Percentiles rank a stretch among this genome's conserved stretches.
Conservation (phyloP, 2,113 vertebrate species). For the Mesoclemmys tuberculata region DNA sequence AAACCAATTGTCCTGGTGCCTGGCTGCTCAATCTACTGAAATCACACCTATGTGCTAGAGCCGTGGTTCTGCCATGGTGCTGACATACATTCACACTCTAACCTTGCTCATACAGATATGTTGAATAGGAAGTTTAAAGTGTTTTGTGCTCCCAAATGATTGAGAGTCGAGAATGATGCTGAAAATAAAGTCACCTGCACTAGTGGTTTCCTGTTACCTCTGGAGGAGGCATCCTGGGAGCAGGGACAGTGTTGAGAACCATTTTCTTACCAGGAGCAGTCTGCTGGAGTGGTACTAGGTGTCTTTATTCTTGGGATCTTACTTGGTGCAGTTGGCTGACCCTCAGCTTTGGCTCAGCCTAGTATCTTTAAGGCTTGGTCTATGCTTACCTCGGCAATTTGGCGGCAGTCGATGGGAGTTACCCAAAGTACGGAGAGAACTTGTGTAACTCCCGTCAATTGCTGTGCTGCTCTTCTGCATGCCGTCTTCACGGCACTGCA, state of each 20-base stretch:
- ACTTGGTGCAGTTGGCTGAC: not conserved
- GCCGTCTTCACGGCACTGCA: too few relatives aligned
- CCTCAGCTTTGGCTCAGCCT: not conserved
- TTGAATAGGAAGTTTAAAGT: not conserved
- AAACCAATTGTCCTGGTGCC: not conserved
- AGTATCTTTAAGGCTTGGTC: not conserved
- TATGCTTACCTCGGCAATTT: too few relatives aligned
- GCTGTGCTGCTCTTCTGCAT: too few relatives aligned
- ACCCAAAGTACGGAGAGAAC: too few relatives aligned
- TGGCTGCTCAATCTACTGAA: not conserved
- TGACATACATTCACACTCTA: not conserved
- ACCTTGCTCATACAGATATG: not conserved
- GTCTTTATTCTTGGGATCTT: not conserved
- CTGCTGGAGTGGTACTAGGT: not conserved
- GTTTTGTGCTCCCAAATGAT: not conserved
- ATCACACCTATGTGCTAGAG: not conserved
- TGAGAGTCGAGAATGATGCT: not conserved
- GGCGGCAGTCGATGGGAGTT: too few relatives aligned
- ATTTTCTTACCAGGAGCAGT: not conserved
- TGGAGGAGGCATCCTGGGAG: not conserved
- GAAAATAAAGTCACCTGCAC: not conserved
- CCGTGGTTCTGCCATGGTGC: not conserved
- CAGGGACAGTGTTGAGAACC: not conserved
- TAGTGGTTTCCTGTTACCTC: not conserved
- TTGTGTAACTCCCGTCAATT: too few relatives aligned